Base-by-base conservation (phyloP, 2,113 vertebrate genomes). In the Scartelaos histophorus region DNA sequence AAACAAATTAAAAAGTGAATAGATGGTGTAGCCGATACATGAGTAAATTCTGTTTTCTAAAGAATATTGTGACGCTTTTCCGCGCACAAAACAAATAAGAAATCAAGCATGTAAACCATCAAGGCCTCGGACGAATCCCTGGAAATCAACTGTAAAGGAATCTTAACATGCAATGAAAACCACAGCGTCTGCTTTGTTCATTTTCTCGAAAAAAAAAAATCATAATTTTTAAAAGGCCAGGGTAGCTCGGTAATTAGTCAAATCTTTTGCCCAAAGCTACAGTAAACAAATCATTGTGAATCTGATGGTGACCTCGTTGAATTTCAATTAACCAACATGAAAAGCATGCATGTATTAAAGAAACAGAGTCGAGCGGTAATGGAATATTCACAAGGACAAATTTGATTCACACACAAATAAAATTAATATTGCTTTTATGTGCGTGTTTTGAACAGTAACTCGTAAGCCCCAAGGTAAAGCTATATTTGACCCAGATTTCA, bases 271-370 rank as follows among this genome's bases (percentile, higher is more conserved):
- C 90, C 58, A 49, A 51, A 82, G 89, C 81, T 54, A 64, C 60
- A 87, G 89, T 84, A 89, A 86, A 92, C 85, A 91, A 90, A 83
- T 85, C 17, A 87, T 81, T 88, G 87, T 64, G 77, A 88, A 86
- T 89, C 60, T 76, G 69, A 66, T 25, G 21, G 79, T 90, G 86
- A 91, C 87, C 87, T 90, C 13, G 72, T 54, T 45, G 45, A 84
- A 86, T 88, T 88, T 87, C 77, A 87, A 90, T 91, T 84, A 86
- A 83, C 73, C 16, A 58, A 74, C 34, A 74, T 80, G 72, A 90
- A 90, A 90, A 69, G 58, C 61, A 58, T 47, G 71, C 35, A 13
- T 68, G 72, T 85, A 80, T 82, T 82, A 75, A 72, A 75, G 54
- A 70, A 73, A 74, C 24, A 70, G 29, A 68, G 56, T 70, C 66